These are phyloP conservation scores for Dendrophyllia cribrosa DNA, from an alignment of 64 coral and sea anemone genomes.

Conservation along the genomic window DNA sequence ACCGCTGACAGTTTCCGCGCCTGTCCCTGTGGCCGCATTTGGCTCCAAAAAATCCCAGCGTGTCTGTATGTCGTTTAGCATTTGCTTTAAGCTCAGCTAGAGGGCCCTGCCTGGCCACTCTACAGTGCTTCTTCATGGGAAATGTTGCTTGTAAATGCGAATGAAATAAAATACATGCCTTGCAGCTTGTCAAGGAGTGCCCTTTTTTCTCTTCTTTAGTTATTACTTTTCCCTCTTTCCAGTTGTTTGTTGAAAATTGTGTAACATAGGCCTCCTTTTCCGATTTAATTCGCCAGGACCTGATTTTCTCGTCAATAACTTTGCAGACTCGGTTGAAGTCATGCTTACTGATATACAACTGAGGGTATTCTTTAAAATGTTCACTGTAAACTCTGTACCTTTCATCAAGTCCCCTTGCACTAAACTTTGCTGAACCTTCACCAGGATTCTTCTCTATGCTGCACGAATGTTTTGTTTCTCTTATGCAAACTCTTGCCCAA, in stretches of 20 bases:
- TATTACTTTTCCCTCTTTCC: neutral
- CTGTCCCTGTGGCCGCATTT: too few relatives aligned
- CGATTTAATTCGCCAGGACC: neutral
- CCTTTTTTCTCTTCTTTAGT: neutral
- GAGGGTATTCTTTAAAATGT: neutral
- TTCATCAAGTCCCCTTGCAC: neutral
- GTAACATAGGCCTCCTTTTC: neutral
- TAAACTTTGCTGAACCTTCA: too few relatives aligned
- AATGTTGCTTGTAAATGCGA: neutral
- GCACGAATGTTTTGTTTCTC: neutral
- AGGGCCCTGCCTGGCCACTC: neutral
- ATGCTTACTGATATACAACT: neutral
- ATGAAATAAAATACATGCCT: neutral
- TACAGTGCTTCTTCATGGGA: neutral
- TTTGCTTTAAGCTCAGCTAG: neutral
- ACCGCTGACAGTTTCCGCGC: too few relatives aligned
- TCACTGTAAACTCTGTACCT: neutral
- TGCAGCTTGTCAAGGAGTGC: slow-evolving; percentile 26
- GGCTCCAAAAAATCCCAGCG: too few relatives aligned
- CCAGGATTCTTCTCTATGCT: too few relatives aligned
- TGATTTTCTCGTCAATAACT: neutral
- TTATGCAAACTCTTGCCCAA: neutral
- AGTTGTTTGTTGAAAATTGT: neutral
- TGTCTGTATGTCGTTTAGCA: neutral
- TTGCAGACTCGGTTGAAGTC: neutral